These are phyloP conservation scores for Semnopithecus entellus DNA, from an alignment of 2,113 vertebrate species.

Conservation along the genomic window DNA sequence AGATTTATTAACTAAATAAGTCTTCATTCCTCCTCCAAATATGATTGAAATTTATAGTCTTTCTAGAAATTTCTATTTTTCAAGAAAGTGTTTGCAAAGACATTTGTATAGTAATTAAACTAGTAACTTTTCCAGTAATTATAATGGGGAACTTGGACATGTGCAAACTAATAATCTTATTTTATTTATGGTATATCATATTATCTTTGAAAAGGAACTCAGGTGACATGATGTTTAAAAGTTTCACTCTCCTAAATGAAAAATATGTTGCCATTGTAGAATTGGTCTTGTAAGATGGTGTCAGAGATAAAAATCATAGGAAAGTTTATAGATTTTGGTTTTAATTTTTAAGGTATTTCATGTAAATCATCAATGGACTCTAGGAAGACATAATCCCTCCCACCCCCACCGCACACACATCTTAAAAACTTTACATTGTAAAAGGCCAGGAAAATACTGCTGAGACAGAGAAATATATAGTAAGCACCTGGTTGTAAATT, in stretches of 20 bases:
- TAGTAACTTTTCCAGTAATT: neutral
- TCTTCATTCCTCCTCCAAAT: neutral
- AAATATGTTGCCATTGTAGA: neutral
- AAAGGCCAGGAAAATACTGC: slow-evolving; percentile 41
- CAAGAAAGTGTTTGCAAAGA: neutral
- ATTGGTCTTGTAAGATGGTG: slow-evolving; percentile 5
- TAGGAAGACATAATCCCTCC: neutral
- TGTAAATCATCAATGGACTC: neutral
- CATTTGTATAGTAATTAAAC: neutral
- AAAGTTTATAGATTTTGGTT: neutral
- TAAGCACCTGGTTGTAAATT: slow-evolving; percentile 52
- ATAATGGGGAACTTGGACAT: neutral
- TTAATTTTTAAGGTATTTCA: slow-evolving; percentile 40
- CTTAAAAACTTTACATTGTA: slow-evolving; percentile 58
- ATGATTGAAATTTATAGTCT: neutral
- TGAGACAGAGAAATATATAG: slow-evolving; percentile 1
- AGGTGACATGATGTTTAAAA: neutral
- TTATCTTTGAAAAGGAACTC: neutral
- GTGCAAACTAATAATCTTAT: neutral
- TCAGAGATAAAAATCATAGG: slow-evolving; percentile 43
- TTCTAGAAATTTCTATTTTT: slow-evolving; percentile 35
- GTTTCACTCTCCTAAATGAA: slow-evolving; percentile 27
- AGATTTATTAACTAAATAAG: slow-evolving; percentile 34
- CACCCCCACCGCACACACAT: neutral
- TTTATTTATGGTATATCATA: slow-evolving; percentile 10